These are phyloP conservation scores for Chironex yamaguchii DNA, from an alignment of 30 jellyfish, hydroid and myxozoan genomes.

Conservation along the genomic window DNA sequence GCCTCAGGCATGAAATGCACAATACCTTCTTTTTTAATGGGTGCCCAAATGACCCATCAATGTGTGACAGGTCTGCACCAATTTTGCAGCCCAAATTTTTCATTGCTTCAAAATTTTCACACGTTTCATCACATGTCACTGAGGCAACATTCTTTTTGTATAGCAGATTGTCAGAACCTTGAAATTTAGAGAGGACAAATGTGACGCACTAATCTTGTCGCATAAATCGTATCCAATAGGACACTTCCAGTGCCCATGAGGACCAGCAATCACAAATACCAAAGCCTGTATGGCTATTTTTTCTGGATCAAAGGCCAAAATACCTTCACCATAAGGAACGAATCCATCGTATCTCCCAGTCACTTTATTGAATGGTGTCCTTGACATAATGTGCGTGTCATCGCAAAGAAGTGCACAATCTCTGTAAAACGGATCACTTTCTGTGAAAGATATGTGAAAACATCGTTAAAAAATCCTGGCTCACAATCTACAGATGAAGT, in stretches of 20 bases:
- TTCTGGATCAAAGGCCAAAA: constrained; percentile 17
- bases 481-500: constrained; percentile 52
- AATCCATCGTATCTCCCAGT: constrained; percentile 19
- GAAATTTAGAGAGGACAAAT: background rate
- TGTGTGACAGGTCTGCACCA: background rate
- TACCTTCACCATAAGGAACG: constrained; percentile 13
- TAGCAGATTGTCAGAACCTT: background rate
- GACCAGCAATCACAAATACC: constrained; percentile 41
- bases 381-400: constrained; percentile 26
- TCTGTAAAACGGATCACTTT: constrained; percentile 4
- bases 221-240: constrained; percentile 30
- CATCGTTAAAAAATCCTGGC: constrained; percentile 63
- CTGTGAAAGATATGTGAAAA: background rate
- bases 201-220: constrained; percentile 5
- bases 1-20: background rate
- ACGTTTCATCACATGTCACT: background rate
- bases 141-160: background rate
- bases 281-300: constrained; percentile 26
- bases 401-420: constrained; percentile 53
- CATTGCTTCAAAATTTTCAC: background rate
- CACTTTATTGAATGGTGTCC: background rate
- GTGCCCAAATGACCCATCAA: no score
- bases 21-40: no score
- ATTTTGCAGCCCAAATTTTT: background rate
- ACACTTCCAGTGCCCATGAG: constrained; percentile 38